Evolutionary conservation across 1,140 invertebrate species (phyloP).

Genomic region (Lasaia peninsularis): DNA sequence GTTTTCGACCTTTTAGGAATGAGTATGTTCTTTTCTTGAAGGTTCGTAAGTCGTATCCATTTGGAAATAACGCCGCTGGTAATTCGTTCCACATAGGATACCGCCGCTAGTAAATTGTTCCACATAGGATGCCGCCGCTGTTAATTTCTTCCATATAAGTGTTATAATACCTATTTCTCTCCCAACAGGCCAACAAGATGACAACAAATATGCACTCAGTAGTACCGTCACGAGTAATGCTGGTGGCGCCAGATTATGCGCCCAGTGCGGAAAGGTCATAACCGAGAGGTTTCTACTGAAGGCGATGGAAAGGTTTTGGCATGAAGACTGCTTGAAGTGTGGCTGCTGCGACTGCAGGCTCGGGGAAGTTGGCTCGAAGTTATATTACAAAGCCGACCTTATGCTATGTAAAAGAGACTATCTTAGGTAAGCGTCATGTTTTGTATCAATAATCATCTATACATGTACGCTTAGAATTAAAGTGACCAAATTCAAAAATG

Average conservation of each 20-base stretch:
- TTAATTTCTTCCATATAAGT: too few relatives aligned
- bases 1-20: too few relatives aligned
- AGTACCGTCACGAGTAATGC: conserved; percentile 55
- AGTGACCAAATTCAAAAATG: too few relatives aligned
- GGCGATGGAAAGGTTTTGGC: conserved; percentile 93
- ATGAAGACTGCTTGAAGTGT: conserved; percentile 96
- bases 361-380: conserved; percentile 93
- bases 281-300: conserved; percentile 87
- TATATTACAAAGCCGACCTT: conserved; percentile 95
- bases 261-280: conserved; percentile 86
- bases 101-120: too few relatives aligned
- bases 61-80: too few relatives aligned
- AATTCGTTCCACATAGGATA: too few relatives aligned
- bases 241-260: conserved; percentile 80
- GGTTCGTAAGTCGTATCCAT: too few relatives aligned
- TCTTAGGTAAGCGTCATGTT: conserved; percentile 80
- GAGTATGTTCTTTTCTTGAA: too few relatives aligned
- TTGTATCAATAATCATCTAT: too few relatives aligned
- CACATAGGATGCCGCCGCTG: too few relatives aligned
- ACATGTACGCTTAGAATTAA: too few relatives aligned
- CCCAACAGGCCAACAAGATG: conserved; percentile 67
- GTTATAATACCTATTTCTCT: too few relatives aligned
- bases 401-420: conserved; percentile 96
- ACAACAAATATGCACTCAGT: conserved; percentile 64
- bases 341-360: conserved; percentile 94